Conservation (phyloP, 2,113 vertebrate genomes). For the Struthidea cinerea region DNA sequence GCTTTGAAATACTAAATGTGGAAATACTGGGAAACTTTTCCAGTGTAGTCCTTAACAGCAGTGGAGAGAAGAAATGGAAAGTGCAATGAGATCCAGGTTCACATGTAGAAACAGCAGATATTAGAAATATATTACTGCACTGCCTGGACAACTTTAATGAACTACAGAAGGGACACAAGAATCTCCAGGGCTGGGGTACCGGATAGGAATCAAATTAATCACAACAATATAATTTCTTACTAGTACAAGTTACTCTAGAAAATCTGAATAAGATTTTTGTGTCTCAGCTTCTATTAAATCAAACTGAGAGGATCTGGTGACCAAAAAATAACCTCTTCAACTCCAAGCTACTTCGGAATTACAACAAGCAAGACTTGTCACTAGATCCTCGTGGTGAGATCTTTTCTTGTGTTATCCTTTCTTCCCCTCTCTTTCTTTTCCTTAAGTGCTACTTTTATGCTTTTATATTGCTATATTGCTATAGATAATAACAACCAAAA, state of each 20-base stretch:
- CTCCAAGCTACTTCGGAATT: neutral
- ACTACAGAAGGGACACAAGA: neutral
- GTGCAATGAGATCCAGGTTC: neutral
- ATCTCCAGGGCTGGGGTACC: neutral
- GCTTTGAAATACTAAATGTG: neutral
- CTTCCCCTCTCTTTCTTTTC: neutral
- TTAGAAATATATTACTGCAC: neutral
- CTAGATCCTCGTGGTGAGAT: fast-evolving
- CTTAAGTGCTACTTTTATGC: neutral
- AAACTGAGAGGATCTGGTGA: neutral
- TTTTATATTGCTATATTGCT: neutral
- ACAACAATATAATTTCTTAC: neutral
- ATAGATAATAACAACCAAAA: neutral
- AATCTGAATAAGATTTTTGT: neutral
- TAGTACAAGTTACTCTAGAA: neutral
- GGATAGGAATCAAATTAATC: neutral
- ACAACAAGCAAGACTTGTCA: too few species aligned
- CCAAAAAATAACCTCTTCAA: neutral
- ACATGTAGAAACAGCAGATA: neutral
- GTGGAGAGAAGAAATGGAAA: neutral
- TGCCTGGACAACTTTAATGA: neutral
- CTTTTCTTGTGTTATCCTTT: neutral
- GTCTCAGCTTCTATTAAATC: neutral
- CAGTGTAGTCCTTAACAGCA: neutral
- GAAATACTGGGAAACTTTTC: neutral